Evolutionary conservation across 2,113 vertebrate genomes (phyloP).

Genomic region (Athene cunicularia): DNA sequence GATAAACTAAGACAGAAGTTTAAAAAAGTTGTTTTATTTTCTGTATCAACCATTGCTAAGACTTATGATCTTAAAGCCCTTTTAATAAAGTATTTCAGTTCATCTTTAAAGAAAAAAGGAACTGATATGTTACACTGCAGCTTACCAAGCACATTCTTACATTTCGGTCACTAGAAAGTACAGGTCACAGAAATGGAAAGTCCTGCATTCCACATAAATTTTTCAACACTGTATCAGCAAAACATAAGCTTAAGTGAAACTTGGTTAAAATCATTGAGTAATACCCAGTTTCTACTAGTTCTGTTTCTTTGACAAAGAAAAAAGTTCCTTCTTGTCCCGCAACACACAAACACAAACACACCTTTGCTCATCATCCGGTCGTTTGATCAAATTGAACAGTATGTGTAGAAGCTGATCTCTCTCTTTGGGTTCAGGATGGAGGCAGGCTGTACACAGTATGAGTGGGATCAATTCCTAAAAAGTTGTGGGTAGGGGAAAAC

Average conservation of each 20-base stretch:
- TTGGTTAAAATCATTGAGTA: background rate
- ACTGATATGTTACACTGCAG: background rate
- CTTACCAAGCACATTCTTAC: background rate
- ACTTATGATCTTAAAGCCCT: background rate
- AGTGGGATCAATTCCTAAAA: slow-evolving; percentile 94
- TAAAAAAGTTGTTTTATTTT: background rate
- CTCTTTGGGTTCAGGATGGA: slow-evolving; percentile 97
- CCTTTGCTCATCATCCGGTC: slow-evolving; percentile 98
- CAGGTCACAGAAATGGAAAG: background rate
- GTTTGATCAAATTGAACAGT: slow-evolving; percentile 98
- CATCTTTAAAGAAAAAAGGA: background rate
- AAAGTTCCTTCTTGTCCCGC: background rate
- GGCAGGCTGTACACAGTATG: slow-evolving; percentile 95
- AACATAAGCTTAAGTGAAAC: background rate
- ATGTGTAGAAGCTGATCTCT: slow-evolving; percentile 98
- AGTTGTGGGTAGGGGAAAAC: slow-evolving; percentile 31
- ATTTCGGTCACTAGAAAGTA: background rate
- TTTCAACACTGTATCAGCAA: background rate
- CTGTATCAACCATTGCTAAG: background rate
- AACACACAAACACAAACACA: slow-evolving; percentile 53
- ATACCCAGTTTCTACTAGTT: background rate
- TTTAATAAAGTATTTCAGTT: background rate
- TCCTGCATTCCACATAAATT: background rate
- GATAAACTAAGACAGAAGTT: background rate
- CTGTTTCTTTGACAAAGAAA: background rate